Evolutionary conservation across 2,797 vertebrate genomes (phyloP).

Genomic region (Saxicola maurus): DNA sequence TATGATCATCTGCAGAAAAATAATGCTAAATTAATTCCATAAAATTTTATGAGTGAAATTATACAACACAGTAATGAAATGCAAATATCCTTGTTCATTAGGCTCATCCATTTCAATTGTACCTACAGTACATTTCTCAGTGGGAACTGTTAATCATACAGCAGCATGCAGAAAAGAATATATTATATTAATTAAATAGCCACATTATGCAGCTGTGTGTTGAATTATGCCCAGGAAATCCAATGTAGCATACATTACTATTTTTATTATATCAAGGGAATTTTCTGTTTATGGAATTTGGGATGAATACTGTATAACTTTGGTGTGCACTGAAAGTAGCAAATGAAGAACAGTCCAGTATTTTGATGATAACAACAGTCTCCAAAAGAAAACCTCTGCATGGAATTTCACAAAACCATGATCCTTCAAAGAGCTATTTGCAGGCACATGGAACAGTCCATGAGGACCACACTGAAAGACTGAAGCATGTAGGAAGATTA

Average conservation of each 20-base stretch:
- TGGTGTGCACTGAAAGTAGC: slow-evolving; percentile 1
- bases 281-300: slow-evolving; percentile 31
- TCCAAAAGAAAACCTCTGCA: not conserved
- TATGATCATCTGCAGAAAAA: slow-evolving; percentile 46
- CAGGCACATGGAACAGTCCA: not conserved
- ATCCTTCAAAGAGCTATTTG: not conserved
- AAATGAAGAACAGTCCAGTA: not conserved
- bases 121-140: slow-evolving; percentile 55
- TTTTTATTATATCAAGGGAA: slow-evolving; percentile 47
- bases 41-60: slow-evolving; percentile 64
- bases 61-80: slow-evolving; percentile 63
- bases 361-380: not conserved
- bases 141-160: slow-evolving; percentile 58
- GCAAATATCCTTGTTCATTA: slow-evolving; percentile 69
- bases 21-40: slow-evolving; percentile 62
- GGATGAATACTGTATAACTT: slow-evolving; percentile 5
- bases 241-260: not conserved
- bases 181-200: slow-evolving; percentile 67
- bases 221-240: slow-evolving; percentile 58
- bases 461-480: not conserved
- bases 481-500: not conserved
- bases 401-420: not conserved
- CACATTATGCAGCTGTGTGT: slow-evolving; percentile 40
- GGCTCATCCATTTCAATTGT: slow-evolving; percentile 66
- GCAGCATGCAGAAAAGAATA: slow-evolving; percentile 48